Conservation (phyloP, 2,797 vertebrate genomes). For the Anguilla anguilla region DNA sequence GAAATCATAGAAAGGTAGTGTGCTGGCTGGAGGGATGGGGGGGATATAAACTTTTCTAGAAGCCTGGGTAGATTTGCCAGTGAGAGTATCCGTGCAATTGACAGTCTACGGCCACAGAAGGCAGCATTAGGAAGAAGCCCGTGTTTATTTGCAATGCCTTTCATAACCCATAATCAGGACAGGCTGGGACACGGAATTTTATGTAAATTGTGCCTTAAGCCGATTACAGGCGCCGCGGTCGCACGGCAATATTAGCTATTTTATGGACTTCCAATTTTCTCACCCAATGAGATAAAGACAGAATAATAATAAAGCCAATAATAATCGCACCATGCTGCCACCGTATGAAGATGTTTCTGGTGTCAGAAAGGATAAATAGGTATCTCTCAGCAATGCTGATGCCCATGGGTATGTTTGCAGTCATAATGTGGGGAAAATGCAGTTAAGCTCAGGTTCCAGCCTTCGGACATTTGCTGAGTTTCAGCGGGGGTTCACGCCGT, state of each 20-base stretch:
- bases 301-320: slow-evolving; percentile 70
- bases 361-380: slow-evolving; percentile 64
- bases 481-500: background rate
- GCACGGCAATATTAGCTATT: slow-evolving; percentile 75
- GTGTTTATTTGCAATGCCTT: slow-evolving; percentile 68
- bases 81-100: background rate
- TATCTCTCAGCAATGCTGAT: slow-evolving; percentile 40
- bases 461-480: background rate
- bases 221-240: slow-evolving; percentile 75
- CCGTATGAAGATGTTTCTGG: slow-evolving; percentile 68
- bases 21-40: background rate
- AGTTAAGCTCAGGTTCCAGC: background rate
- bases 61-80: background rate
- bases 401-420: background rate
- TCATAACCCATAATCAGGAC: slow-evolving; percentile 72
- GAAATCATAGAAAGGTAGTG: background rate
- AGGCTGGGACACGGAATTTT: slow-evolving; percentile 72
- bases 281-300: slow-evolving; percentile 70
- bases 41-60: background rate
- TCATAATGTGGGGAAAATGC: background rate
- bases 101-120: slow-evolving; percentile 17
- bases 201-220: slow-evolving; percentile 78
- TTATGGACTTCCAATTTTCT: slow-evolving; percentile 77
- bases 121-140: slow-evolving; percentile 51
- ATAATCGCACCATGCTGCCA: slow-evolving; percentile 67